Percentiles rank a stretch among this genome's conserved stretches.
Conservation (phyloP, 2,113 vertebrate species). For the Anolis carolinensis region DNA sequence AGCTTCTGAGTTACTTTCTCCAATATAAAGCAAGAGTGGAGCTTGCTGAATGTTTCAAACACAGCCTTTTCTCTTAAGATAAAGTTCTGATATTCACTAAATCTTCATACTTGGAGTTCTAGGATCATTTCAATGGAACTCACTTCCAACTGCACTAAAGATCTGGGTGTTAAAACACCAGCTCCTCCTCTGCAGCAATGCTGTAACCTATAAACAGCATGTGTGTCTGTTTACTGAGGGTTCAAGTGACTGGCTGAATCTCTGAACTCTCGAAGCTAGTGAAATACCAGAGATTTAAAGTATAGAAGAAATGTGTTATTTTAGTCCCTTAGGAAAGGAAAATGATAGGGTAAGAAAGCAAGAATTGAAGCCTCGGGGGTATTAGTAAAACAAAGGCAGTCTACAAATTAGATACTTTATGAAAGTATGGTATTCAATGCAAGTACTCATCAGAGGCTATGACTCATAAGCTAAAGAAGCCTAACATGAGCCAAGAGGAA, state of each 20-base stretch:
- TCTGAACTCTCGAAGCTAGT: not conserved
- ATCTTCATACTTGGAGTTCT: not conserved
- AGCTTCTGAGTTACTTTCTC: not conserved
- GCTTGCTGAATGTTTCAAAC: not conserved
- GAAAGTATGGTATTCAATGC: not conserved
- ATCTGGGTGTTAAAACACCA: not conserved
- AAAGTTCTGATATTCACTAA: not conserved
- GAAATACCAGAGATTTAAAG: not conserved
- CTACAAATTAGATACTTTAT: not conserved
- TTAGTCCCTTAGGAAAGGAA: not conserved
- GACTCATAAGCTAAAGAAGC: conserved; percentile 29
- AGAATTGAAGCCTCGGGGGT: not conserved
- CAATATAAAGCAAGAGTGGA: not conserved
- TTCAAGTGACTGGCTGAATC: not conserved
- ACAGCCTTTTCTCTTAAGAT: not conserved
- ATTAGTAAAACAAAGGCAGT: not conserved
- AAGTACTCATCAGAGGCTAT: conserved; percentile 9
- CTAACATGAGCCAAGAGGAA: conserved; percentile 1
- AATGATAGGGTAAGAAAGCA: not conserved
- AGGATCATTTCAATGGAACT: not conserved
- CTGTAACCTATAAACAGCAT: conserved; percentile 16
- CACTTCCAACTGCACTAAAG: not conserved
- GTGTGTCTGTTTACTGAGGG: not conserved
- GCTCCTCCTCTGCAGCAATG: not conserved
- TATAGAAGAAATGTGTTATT: not conserved